phyloP scores from a whole-genome alignment of 2,888 invertebrate genomes.

The Leptopterna dolabrata region DNA sequence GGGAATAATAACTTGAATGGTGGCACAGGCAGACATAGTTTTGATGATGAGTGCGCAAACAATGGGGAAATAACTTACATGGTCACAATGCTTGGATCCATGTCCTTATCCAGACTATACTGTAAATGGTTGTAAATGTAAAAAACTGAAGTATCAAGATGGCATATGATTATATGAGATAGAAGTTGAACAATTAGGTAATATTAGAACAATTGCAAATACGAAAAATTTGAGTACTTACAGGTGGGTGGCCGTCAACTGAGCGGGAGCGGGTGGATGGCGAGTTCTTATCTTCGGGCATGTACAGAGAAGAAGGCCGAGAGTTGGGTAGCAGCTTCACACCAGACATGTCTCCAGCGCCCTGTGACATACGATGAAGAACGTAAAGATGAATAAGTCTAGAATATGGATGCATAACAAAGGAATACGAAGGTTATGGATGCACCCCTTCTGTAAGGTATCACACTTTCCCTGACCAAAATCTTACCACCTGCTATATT shows the following conservation, averaged over 20 bases:
- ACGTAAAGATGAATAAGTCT: not conserved
- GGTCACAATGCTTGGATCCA: constrained; percentile 18
- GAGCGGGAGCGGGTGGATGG: constrained; percentile 57
- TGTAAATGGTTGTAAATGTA: constrained; percentile 1
- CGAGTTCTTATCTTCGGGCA: constrained; percentile 58
- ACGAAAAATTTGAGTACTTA: constrained; percentile 27
- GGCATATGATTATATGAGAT: not conserved
- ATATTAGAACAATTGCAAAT: not conserved
- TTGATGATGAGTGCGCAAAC: not conserved
- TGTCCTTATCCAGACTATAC: constrained; percentile 24
- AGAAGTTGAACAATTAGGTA: not conserved
- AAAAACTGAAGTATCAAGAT: not conserved
- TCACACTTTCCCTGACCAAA: not conserved
- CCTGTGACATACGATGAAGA: too few species aligned
- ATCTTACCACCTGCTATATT: too few species aligned
- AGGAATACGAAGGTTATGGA: too few species aligned
- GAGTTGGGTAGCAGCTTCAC: constrained; percentile 58
- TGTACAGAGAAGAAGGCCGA: constrained; percentile 57
- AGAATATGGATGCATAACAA: not conserved
- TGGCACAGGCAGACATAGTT: not conserved
- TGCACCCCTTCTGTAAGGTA: too few species aligned
- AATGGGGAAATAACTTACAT: constrained; percentile 17
- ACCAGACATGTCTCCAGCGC: constrained; percentile 33
- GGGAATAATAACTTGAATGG: not conserved
- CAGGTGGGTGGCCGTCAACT: constrained; percentile 57